Base-by-base conservation (phyloP, 2,888 invertebrate species). In the Erebia ligea region DNA sequence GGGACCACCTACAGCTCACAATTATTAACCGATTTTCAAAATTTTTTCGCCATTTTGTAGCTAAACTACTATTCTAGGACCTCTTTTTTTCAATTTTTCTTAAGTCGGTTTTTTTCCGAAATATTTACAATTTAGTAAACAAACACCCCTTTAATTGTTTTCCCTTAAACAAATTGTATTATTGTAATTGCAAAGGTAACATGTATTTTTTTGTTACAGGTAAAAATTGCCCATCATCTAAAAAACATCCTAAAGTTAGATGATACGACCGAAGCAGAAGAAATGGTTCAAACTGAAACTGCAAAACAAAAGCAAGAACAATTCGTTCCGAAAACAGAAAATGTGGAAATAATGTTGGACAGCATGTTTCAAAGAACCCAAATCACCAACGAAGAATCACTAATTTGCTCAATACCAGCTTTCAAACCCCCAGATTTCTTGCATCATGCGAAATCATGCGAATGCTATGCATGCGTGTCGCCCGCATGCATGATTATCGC, bases 271-370 rank as follows among this genome's bases (percentile, higher is more conserved):
- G 73, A 73, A 45, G 17, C 74, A 73, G 59, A 68, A 59, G 9
- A 45, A 62, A 8, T 9, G 45, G 5, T 48, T 8, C 15, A 17
- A 6, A 56, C n/a, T 17, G 9, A n/a, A 59, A 10, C 34, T 52
- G 42, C 13, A 1, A 45, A 48, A 3, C 45, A 45, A 15, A 73
- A 75, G 65, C 74, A 9, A 76, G 58, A 67, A 9, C 72, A 50
- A 0, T 78, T 80, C 68, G 83, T 82, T 0, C 84, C 87, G 0
- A 85, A 83, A 74, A 83, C 81, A 6, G 83, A 72, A 0, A 71
- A 83, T 2, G n/a, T 90, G 0, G 92, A 92, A 21, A 83, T 82
- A 0, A 89, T 91, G 87, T 67, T 87, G 0, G 89, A 91, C 9
- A 78, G 79, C 10, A 76, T 81, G 17, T 81, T 86, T n/a, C 84